Conservation (phyloP, 2,797 vertebrate genomes). For the Mastacembelus armatus region DNA sequence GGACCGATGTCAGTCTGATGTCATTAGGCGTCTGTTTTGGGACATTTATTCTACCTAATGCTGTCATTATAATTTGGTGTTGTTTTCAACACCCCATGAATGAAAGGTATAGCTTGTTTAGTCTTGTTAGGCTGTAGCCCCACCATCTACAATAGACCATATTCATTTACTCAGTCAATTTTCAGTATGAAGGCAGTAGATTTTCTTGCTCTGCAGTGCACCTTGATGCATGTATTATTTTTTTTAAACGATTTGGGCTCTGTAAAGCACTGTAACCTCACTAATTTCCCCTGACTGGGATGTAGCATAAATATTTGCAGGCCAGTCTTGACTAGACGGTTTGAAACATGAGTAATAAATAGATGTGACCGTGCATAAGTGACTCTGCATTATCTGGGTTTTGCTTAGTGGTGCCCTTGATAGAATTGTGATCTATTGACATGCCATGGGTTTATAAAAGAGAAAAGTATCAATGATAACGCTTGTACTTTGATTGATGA, state of each 20-base stretch:
- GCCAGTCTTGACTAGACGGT: background rate
- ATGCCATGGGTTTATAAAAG: background rate
- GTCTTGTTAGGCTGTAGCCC: constrained; percentile 18
- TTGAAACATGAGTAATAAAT: constrained; percentile 1
- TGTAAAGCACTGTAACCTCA: background rate
- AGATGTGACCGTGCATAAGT: background rate
- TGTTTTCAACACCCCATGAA: constrained; percentile 32
- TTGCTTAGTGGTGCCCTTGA: constrained; percentile 6
- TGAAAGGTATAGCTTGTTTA: constrained; percentile 29
- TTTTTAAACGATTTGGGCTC: background rate
- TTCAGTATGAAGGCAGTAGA: constrained; percentile 18
- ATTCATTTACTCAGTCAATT: constrained; percentile 47
- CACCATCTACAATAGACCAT: constrained; percentile 4
- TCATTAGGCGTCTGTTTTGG: constrained; percentile 35
- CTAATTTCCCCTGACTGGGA: constrained; percentile 9
- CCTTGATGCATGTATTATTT: constrained; percentile 27
- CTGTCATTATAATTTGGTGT: constrained; percentile 37
- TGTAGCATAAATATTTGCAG: constrained; percentile 4
- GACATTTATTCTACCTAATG: constrained; percentile 50
- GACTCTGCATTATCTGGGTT: background rate
- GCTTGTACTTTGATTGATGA: background rate
- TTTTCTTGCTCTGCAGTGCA: constrained; percentile 22
- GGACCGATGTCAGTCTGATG: constrained; percentile 42
- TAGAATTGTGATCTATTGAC: background rate
- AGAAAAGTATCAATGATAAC: background rate